A percentile compares a stretch with the other conserved stretches of the same genome.
These are phyloP conservation scores for Ceratoteleas bidentatus DNA, from an alignment of 1,140 invertebrate species.

Conservation along the genomic window DNA sequence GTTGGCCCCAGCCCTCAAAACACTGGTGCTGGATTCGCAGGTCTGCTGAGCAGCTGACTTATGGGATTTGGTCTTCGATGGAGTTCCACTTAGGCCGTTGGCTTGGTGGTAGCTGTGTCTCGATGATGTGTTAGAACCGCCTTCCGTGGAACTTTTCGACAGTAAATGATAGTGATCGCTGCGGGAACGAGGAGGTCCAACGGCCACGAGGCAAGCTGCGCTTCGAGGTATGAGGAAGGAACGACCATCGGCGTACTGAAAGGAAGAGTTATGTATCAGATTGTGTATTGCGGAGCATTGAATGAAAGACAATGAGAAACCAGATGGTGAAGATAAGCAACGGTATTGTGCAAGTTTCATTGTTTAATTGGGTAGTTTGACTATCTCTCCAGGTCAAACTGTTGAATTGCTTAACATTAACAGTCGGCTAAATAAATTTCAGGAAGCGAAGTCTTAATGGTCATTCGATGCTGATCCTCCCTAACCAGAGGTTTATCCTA, in stretches of 20 bases:
- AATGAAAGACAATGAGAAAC: too few relatives aligned
- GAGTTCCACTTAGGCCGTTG: conserved; percentile 73
- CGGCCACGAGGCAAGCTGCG: conserved; percentile 86
- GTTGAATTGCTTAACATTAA: too few relatives aligned
- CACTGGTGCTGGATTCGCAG: conserved; percentile 39
- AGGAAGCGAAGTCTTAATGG: too few relatives aligned
- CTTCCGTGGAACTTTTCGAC: conserved; percentile 83
- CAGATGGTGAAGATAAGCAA: too few relatives aligned
- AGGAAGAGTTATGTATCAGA: conserved; percentile 29
- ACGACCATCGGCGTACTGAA: conserved; percentile 77
- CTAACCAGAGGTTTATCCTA: too few relatives aligned
- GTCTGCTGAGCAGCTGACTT: conserved; percentile 54
- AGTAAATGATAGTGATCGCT: conserved; percentile 85
- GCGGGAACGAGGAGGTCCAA: conserved; percentile 85
- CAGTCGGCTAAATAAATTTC: too few relatives aligned
- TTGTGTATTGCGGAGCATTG: too few relatives aligned
- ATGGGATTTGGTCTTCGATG: conserved; percentile 70
- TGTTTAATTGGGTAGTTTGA: too few relatives aligned
- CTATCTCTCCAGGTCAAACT: too few relatives aligned
- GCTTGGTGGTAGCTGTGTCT: conserved; percentile 80
- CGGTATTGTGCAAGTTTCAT: too few relatives aligned
- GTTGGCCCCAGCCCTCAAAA: conserved; percentile 73
- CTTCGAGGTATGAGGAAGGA: conserved; percentile 79
- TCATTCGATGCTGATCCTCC: too few relatives aligned
- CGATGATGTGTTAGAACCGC: conserved; percentile 71